These are phyloP conservation scores for Syrrhaptes paradoxus DNA, from an alignment of 2,113 vertebrate species.

Conservation along the genomic window DNA sequence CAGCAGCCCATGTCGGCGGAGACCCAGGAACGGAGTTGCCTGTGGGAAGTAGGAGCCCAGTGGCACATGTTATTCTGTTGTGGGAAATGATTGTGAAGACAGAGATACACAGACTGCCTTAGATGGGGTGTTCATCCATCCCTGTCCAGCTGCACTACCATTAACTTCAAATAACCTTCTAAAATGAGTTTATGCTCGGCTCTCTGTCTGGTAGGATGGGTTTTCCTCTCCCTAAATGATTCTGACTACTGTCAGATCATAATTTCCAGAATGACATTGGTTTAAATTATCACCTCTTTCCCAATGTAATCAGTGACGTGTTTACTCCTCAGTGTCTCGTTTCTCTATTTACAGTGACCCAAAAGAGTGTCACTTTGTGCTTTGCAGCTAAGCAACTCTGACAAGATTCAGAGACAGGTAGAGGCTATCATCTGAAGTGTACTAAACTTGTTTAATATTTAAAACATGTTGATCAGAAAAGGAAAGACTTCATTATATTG, in stretches of 20 bases:
- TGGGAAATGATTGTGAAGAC: neutral
- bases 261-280: neutral
- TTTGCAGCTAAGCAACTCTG: neutral
- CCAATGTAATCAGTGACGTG: neutral
- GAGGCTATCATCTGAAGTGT: neutral
- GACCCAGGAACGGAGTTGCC: neutral
- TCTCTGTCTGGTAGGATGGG: neutral
- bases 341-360: neutral
- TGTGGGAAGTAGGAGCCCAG: accelerated
- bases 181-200: neutral
- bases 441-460: neutral
- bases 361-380: neutral
- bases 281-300: neutral
- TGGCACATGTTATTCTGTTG: accelerated
- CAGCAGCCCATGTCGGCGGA: neutral
- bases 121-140: neutral
- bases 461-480: neutral
- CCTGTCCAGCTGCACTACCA: neutral
- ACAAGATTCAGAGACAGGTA: neutral
- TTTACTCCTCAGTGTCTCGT: neutral
- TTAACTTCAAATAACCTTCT: neutral
- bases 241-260: neutral
- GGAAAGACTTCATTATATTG: neutral
- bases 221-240: neutral
- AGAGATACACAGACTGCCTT: neutral